Conservation (phyloP, 2,113 vertebrate genomes). For the Marmota flaviventris region DNA sequence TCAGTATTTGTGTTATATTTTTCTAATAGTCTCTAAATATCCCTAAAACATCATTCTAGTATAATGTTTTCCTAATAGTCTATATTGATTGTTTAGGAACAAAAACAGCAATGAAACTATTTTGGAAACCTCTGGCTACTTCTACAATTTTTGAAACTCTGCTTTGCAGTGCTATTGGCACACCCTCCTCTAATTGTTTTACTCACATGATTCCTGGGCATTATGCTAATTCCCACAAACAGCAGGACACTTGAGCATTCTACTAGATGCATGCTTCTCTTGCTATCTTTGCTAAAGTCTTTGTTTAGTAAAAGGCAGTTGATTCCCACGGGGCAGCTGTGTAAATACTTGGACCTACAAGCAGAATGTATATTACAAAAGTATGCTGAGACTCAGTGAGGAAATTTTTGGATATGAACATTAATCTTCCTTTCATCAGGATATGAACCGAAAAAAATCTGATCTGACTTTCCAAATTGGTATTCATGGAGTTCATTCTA, state of each 20-base stretch:
- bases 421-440: conserved; percentile 48
- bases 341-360: background rate
- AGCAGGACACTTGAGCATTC: conserved; percentile 60
- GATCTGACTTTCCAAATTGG: conserved; percentile 58
- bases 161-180: conserved; percentile 8
- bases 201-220: conserved; percentile 68
- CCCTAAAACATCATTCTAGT: background rate
- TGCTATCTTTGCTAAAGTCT: conserved; percentile 65
- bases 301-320: conserved; percentile 40
- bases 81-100: conserved; percentile 42
- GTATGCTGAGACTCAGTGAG: background rate
- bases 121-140: conserved; percentile 24
- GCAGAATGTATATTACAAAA: background rate
- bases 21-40: conserved; percentile 53
- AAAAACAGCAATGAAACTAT: conserved; percentile 73
- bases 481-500: conserved; percentile 49
- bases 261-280: background rate
- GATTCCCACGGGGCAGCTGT: background rate
- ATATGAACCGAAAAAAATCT: background rate
- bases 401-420: conserved; percentile 18
- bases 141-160: conserved; percentile 64
- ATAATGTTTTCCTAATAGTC: conserved; percentile 67
- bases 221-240: conserved; percentile 51
- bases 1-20: conserved; percentile 13
- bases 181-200: conserved; percentile 54